Evolutionary conservation across 2,113 vertebrate genomes (phyloP), one percentile per base, ranked within the genome.

Genomic region (Zosterops hypoxanthus): DNA sequence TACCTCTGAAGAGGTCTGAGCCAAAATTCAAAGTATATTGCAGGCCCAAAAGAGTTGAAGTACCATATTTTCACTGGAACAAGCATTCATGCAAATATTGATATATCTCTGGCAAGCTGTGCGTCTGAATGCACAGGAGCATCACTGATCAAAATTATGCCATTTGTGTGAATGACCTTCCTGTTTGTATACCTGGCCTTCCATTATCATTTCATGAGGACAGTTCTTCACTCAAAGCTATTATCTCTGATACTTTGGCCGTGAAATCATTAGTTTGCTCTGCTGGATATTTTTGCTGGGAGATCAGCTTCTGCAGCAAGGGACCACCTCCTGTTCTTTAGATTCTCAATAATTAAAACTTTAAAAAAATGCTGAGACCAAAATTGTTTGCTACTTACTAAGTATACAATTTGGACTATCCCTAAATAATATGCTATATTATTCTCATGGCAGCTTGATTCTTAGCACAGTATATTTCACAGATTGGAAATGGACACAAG

Each of bases 221-320:
- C 8, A 42, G 9, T 28, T 81, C 47, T 75, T 80, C 39, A 41
- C 33, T 70, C 53, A 42, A 15, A 70, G 44, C 4, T 49, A 12
- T n/a, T 64, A 14, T 29, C 31, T 70, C 56, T 1, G 2, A n/a
- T 71, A 6, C 20, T 20, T 72, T 0, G 0, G 4, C 7, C 18
- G 29, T 39, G 7, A 52, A 84, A 49, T 26, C 52, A 4, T 39
- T 50, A 10, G 4, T 60, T 92, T 78, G 23, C 13, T 39, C 29
- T 55, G 14, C 19, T 33, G 44, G 52, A 44, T 34, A 60, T 52
- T 79, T 66, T 78, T 72, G 5, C 29, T 53, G 28, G 10, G 11
- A 63, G 25, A 22, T 50, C 29, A 28, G 52, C 49, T 65, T 56
- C 53, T 55, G 31, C 55, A 90, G n/a, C 29, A 75, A 47, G 41